Evolutionary conservation across 2,888 invertebrate species (phyloP), one percentile per base, ranked within the genome.

Genomic region (Diarsia rubi): DNA sequence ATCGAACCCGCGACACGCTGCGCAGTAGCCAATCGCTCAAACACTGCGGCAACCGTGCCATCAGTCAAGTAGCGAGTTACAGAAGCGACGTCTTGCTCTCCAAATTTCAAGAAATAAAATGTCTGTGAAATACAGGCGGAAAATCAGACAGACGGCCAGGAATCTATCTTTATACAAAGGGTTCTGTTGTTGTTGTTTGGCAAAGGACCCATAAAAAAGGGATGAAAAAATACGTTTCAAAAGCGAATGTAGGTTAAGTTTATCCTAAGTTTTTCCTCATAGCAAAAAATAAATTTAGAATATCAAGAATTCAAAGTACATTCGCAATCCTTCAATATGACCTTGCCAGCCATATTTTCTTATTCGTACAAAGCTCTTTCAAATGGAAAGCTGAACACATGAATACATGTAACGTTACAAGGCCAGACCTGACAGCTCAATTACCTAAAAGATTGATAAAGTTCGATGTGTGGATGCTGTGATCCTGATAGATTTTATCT

Each of bases 301-400:
- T 52, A 45, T 37, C 24, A 60, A 19, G 21, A 62, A 62, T n/a
- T 9, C 24, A 37, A 16, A 24, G 16, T 42, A 16, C 31, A 74
- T 64, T 63, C 19, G 5, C n/a, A 64, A 49, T 24, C 47, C 27
- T 27, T 37, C 11, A 16, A 19, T 27, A 52, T 44, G 63, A 19
- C 21, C 11, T 57, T 59, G 21, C n/a, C 64, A 59, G 63, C 8
- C n/a, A 49, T 49, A 57, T 64, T 47, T 75, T 59, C 27, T 59
- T 27, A 19, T 64, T 49, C 27, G 44, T 31, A 57, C 11, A 59
- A 75, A 42, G 47, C n/a, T 74, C 47, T 64, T 75, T 37, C n/a
- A 59, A 74, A 64, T 74, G 27, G 42, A 74, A 75, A 64, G 21
- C 11, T 42, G 27, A 73, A 63, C 4, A 27, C 19, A 54, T 54